A percentile compares a stretch with the other conserved stretches of the same genome.
Conservation (phyloP, 2,797 vertebrate species). For the Acanthiza pusilla region DNA sequence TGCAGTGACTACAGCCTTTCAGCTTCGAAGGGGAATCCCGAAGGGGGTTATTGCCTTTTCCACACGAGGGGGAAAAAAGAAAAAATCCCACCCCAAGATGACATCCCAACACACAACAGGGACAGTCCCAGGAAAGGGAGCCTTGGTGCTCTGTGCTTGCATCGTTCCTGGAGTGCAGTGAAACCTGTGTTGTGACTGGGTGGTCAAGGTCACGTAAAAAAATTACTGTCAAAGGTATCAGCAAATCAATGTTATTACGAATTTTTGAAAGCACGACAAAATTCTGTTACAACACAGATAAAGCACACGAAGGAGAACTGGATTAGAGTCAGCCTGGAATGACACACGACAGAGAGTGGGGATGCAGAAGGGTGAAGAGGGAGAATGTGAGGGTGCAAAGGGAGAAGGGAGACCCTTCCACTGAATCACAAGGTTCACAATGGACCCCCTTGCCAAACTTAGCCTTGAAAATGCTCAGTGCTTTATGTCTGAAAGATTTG, state of each 20-base stretch:
- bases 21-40: background rate
- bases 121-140: too few species aligned
- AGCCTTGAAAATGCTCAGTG: background rate
- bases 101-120: fast-evolving
- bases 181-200: fast-evolving
- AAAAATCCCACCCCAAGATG: fast-evolving
- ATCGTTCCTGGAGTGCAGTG: too few species aligned
- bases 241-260: background rate
- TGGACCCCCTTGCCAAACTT: background rate
- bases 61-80: background rate
- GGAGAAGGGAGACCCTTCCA: background rate
- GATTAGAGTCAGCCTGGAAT: background rate
- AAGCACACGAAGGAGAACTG: background rate
- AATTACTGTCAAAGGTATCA: background rate
- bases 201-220: background rate
- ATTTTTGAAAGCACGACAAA: fast-evolving
- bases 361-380: too few species aligned
- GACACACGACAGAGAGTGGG: too few species aligned
- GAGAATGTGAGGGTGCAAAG: background rate
- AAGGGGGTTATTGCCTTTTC: fast-evolving
- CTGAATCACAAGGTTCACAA: background rate
- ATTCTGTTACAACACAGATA: background rate
- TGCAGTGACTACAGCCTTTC: background rate
- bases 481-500: background rate
- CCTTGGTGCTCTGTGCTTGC: fast-evolving